Evolutionary conservation across 2,888 invertebrate genomes (phyloP), one percentile per base, ranked within the genome.

Genomic region (Priocnemis perturbator): DNA sequence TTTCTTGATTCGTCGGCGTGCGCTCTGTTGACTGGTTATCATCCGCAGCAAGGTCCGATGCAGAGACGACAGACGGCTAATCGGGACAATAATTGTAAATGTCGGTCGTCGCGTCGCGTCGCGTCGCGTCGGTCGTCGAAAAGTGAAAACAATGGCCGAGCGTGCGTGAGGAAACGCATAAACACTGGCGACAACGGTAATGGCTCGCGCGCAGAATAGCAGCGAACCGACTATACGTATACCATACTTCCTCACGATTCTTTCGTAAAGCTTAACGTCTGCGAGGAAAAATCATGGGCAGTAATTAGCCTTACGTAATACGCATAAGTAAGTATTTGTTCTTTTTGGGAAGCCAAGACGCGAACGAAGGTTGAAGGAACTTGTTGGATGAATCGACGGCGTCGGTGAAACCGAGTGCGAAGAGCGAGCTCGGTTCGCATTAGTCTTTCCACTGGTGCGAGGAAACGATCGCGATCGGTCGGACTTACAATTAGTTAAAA

Each of bases 101-200:
- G 23, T 2, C 56, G 47, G 19, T 37, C 44, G 30, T 20, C n/a
- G 62, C n/a, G n/a, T n/a, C n/a, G n/a, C n/a, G n/a, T n/a, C n/a
- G n/a, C n/a, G n/a, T n/a, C n/a, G n/a, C n/a, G 23, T 2, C 56
- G 47, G 19, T 37, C 44, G 30, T 20, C n/a, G 62, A 17, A 50
- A 53, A 74, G 71, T 71, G 64, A 74, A 69, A 67, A 74, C 71
- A 79, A 76, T 73, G 67, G 68, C 66, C 68, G 69, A 62, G 70
- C 68, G 65, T 61, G 60, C 60, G 63, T 72, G 69, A 60, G 68
- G 70, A 58, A 76, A 67, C 48, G 70, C 71, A 59, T 53, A 70
- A 76, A 69, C 67, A 68, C 48, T 70, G n/a, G 7, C 48, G 23
- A 14, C 20, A 47, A 37, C 57, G 26, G 53, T 57, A 50, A 19